phyloP scores from a whole-genome alignment of 1,140 invertebrate species.

The Pseudomyrmex sp. region DNA sequence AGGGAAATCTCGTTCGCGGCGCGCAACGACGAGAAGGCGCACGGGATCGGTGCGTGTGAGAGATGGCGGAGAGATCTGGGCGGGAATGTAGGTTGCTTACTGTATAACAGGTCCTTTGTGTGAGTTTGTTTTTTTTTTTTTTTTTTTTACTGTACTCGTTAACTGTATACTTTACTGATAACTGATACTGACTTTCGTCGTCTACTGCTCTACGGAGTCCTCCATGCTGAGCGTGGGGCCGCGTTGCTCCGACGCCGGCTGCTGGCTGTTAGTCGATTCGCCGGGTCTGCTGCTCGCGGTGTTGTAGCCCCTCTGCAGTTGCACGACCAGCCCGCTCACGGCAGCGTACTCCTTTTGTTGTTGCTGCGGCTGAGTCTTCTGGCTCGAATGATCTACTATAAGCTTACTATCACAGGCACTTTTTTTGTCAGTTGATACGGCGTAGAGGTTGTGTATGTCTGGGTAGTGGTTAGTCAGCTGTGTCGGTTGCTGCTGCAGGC shows the following conservation, averaged over 20 bases:
- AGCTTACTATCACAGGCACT: constrained; percentile 86
- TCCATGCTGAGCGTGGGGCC: constrained; percentile 80
- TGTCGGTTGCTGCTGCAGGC: constrained; percentile 70
- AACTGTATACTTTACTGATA: constrained; percentile 70
- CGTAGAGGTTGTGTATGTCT: constrained; percentile 83
- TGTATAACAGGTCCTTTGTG: constrained; percentile 50
- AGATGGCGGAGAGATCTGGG: constrained; percentile 39
- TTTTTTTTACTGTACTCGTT: constrained; percentile 58
- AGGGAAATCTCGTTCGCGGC: constrained; percentile 36
- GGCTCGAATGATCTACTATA: constrained; percentile 86
- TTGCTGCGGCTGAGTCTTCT: constrained; percentile 83
- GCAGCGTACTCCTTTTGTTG: constrained; percentile 75
- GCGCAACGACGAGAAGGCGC: constrained; percentile 42
- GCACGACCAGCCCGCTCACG: constrained; percentile 81
- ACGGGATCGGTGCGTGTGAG: constrained; percentile 48
- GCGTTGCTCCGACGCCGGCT: constrained; percentile 79
- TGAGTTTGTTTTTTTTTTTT: constrained; percentile 17
- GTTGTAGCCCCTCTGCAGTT: constrained; percentile 81
- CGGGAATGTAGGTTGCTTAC: constrained; percentile 64
- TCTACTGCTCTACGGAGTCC: constrained; percentile 84
- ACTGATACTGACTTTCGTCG: constrained; percentile 75
- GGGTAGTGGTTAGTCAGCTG: constrained; percentile 82
- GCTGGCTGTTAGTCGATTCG: constrained; percentile 69
- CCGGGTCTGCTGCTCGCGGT: constrained; percentile 69
- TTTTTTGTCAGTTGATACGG: constrained; percentile 85